Percentiles rank a stretch among this genome's conserved stretches.
These are phyloP conservation scores for Ferdinandea cuprea DNA, from an alignment of 2,888 invertebrate species.

Conservation along the genomic window DNA sequence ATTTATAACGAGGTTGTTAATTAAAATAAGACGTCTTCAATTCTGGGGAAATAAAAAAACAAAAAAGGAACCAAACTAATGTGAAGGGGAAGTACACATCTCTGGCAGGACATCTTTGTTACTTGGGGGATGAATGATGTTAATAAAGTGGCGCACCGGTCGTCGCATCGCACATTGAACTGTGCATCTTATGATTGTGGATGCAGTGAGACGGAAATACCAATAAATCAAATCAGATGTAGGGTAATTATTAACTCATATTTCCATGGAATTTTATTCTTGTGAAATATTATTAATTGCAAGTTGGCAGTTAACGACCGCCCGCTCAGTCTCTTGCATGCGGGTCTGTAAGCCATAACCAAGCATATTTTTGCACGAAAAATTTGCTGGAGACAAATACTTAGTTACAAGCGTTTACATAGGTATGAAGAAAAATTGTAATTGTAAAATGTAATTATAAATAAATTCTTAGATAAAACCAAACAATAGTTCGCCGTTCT, in stretches of 20 bases:
- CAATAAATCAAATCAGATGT: constrained; percentile 72
- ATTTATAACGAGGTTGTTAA: constrained; percentile 75
- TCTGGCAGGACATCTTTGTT: constrained; percentile 69
- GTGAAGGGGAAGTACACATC: constrained; percentile 55
- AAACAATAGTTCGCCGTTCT: no score
- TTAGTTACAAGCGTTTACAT: constrained; percentile 47
- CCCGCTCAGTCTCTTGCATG: constrained; percentile 68
- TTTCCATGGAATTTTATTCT: constrained; percentile 73
- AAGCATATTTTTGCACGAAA: constrained; percentile 35
- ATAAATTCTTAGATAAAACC: no score
- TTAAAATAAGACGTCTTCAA: constrained; percentile 71
- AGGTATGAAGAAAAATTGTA: no score
- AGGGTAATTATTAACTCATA: constrained; percentile 75
- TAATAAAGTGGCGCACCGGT: constrained; percentile 69
- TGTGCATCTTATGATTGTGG: constrained; percentile 37
- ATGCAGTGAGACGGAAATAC: constrained; percentile 73
- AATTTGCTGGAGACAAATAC: constrained; percentile 34
- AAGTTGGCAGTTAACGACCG: constrained; percentile 74
- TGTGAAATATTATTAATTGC: constrained; percentile 74
- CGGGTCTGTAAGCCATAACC: constrained; percentile 28
- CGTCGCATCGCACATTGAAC: constrained; percentile 67
- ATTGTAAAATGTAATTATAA: no score
- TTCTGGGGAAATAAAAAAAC: constrained; percentile 59
- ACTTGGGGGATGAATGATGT: constrained; percentile 68
- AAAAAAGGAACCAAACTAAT: constrained; percentile 44